These are phyloP conservation scores for Stichopus horrens DNA, from an alignment of 53 echinoderm and acorn worm species.

Conservation along the genomic window DNA sequence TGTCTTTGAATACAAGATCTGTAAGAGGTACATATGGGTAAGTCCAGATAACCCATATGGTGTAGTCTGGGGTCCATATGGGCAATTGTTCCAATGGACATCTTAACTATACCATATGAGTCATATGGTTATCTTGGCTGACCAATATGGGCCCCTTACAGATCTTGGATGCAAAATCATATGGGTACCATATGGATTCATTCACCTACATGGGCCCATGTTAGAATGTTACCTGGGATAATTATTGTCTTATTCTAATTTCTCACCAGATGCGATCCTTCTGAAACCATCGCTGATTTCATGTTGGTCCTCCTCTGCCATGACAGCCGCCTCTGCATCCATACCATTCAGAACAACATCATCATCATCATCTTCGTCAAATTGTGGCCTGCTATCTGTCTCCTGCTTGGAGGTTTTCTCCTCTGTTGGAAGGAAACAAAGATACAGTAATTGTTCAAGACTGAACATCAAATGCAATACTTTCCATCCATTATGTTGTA, in stretches of 20 bases:
- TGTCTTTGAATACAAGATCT: not conserved
- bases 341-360: conserved; percentile 76
- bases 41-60: not conserved
- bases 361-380: conserved; percentile 35
- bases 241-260: not conserved
- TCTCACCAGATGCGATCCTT: conserved; percentile 52
- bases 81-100: not conserved
- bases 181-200: no score
- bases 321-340: conserved; percentile 77
- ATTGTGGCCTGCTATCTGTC: not conserved
- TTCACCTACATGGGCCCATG: no score
- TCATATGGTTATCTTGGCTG: not conserved
- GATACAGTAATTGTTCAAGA: no score
- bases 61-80: not conserved
- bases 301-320: conserved; percentile 70
- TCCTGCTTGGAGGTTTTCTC: not conserved
- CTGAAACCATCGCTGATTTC: conserved; percentile 57
- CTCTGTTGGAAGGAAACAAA: not conserved
- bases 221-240: not conserved
- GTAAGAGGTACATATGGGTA: not conserved
- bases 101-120: not conserved
- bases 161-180: no score
- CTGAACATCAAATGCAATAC: no score
- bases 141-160: no score
- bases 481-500: no score